phyloP scores from a whole-genome alignment of 2,888 invertebrate species.

The Tetragonula carbonaria region DNA sequence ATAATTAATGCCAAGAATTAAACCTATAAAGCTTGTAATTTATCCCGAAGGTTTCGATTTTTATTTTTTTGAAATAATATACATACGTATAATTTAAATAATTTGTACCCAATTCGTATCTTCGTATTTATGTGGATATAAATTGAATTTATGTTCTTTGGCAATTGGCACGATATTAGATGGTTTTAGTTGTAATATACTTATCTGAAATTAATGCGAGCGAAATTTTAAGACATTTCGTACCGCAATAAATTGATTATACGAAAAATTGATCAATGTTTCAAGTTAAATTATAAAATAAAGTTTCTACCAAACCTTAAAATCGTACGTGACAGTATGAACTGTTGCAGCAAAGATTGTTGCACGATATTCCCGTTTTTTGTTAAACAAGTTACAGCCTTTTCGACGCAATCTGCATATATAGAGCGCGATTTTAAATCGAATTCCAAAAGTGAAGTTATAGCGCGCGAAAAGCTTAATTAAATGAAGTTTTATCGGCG shows the following conservation, averaged over 20 bases:
- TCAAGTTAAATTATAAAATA: too few species aligned
- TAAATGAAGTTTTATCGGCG: not conserved
- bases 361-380: not conserved
- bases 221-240: too few species aligned
- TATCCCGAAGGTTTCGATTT: not conserved
- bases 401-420: not conserved
- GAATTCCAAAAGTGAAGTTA: not conserved
- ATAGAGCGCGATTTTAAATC: slow-evolving; percentile 9
- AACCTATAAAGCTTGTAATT: not conserved
- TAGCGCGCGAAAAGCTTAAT: slow-evolving; percentile 18
- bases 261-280: not conserved
- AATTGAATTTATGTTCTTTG: not conserved
- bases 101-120: too few species aligned
- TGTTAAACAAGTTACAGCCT: not conserved
- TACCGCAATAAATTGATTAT: not conserved
- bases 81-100: too few species aligned
- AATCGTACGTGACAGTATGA: not conserved
- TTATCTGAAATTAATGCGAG: not conserved
- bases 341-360: not conserved
- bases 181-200: not conserved
- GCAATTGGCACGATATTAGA: not conserved
- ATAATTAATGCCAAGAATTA: not conserved
- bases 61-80: too few species aligned
- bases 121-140: too few species aligned
- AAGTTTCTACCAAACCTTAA: not conserved